Evolutionary conservation across 2,888 invertebrate genomes (phyloP).

Genomic region (Digitonthophagus gazella): DNA sequence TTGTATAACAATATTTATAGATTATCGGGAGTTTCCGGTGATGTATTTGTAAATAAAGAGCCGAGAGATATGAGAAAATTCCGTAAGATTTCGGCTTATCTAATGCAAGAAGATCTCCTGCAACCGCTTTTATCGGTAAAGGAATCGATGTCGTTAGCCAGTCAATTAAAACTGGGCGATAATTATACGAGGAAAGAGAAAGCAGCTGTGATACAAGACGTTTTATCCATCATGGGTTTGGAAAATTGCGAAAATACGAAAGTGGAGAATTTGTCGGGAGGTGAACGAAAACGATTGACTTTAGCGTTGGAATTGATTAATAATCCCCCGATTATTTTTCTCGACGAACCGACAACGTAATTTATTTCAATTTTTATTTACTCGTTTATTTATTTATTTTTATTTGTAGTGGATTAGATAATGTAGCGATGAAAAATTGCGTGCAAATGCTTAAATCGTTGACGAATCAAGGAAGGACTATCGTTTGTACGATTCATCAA

Average conservation of each 20-base stretch:
- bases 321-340: constrained; percentile 91
- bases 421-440: constrained; percentile 70
- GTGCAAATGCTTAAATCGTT: constrained; percentile 67
- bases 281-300: constrained; percentile 89
- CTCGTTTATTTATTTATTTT: not conserved
- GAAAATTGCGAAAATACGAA: constrained; percentile 69
- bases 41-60: constrained; percentile 77
- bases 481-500: constrained; percentile 79
- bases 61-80: constrained; percentile 74
- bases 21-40: constrained; percentile 66
- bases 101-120: constrained; percentile 91
- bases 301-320: constrained; percentile 91
- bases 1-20: too few species aligned
- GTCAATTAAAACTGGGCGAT: constrained; percentile 81
- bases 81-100: constrained; percentile 87
- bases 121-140: constrained; percentile 84
- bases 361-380: not conserved
- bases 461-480: constrained; percentile 70
- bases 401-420: constrained; percentile 66
- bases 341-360: constrained; percentile 97
- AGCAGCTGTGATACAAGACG: constrained; percentile 71
- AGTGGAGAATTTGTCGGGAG: constrained; percentile 78
- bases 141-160: constrained; percentile 86
- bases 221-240: constrained; percentile 76
- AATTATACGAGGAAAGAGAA: constrained; percentile 63